Base-by-base conservation (phyloP, 2,888 invertebrate species). In the Empis stercorea region DNA sequence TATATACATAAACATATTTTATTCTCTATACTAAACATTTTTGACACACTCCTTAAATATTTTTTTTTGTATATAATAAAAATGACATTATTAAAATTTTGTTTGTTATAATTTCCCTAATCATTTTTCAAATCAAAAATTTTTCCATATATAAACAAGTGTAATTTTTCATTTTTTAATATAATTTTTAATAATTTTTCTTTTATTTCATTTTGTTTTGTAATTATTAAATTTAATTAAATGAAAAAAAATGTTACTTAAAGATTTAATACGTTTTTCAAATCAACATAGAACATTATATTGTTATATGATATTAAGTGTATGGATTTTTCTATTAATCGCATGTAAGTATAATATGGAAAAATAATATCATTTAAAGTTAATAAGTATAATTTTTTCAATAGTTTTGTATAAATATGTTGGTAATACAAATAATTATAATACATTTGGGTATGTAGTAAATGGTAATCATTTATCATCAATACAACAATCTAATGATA, bases 371-470 rank as follows among this genome's bases (percentile, higher is more conserved):
- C 9, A n/a, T n/a, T n/a, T n/a, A n/a, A n/a, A n/a, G n/a, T 27
- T 27, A 27, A 27, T 27, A 27, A 27, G 4, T 27, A 9, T 27
- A 6, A 27, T 7, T 27, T 7, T 27, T 27, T 20, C 7, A 27
- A 27, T 17, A 82, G 83, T 84, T 46, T 81, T 87, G 76, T 87
- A 87, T 65, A 87, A 84, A 63, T 87, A 83, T 58, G 80, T 83
- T 65, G 77, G 79, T n/a, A 71, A 71, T 34, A 51, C 56, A 7
- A 56, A 56, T 36, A 56, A 60, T 72, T 65, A 68, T 66, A 67
- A 57, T 65, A 62, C 51, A 4, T 38, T 59, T 23, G 55, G 51
- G 13, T 58, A 61, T 47, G 57, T 51, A 56, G 56, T 4, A 58
- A 59, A 49, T 49, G 56, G 43, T 48, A 53, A 9, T 49, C 50